phyloP scores from a whole-genome alignment of 2,888 invertebrate species.

The Myopa tessellatipennis region DNA sequence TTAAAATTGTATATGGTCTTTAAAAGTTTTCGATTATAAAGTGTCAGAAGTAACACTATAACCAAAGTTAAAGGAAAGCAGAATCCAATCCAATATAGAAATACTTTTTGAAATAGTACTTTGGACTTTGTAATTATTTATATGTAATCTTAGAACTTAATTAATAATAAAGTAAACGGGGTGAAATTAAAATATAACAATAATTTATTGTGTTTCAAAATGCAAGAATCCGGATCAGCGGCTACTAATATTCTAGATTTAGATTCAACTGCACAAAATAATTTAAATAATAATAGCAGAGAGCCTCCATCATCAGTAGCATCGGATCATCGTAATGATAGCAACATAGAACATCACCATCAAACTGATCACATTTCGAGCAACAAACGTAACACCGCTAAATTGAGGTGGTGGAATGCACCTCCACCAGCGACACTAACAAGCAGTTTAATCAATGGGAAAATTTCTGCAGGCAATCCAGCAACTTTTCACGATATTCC shows the following conservation, averaged over 20 bases:
- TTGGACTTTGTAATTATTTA: no score
- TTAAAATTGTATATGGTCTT: no score
- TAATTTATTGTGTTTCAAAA: background rate
- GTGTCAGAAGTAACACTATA: no score
- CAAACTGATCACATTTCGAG: constrained; percentile 35
- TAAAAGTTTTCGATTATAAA: no score
- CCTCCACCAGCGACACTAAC: constrained; percentile 47
- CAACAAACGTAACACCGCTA: constrained; percentile 56
- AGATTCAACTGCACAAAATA: background rate
- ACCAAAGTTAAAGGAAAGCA: no score
- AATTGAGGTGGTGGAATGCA: constrained; percentile 61
- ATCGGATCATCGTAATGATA: background rate
- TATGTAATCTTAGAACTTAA: no score
- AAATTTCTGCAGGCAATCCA: background rate
- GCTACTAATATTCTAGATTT: background rate
- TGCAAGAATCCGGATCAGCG: background rate
- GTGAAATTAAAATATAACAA: background rate
- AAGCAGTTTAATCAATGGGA: background rate
- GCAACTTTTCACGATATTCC: background rate
- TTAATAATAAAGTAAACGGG: no score
- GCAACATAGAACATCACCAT: constrained; percentile 16
- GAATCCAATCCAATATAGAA: no score
- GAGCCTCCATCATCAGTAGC: background rate
- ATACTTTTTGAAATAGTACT: no score
- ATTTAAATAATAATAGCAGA: background rate